Evolutionary conservation across 2,888 invertebrate genomes (phyloP).

Genomic region (Rapana venosa): DNA sequence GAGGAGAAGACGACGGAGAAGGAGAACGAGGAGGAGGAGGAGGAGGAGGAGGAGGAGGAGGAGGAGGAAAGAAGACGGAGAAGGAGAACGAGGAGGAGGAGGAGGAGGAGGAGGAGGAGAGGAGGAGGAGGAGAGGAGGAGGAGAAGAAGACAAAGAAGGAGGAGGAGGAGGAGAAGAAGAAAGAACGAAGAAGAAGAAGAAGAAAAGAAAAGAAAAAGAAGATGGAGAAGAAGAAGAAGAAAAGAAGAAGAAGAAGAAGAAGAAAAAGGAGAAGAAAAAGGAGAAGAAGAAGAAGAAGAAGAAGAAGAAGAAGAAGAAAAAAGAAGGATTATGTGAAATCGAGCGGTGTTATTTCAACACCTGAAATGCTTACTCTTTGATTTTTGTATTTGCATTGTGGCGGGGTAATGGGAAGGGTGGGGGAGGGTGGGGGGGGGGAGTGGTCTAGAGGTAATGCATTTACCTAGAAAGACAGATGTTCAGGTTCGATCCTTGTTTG

Average conservation of each 20-base stretch:
- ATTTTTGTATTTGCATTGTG: background rate
- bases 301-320: background rate
- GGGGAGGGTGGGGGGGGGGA: background rate
- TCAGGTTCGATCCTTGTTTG: background rate
- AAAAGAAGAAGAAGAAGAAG: background rate
- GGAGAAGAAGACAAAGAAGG: background rate
- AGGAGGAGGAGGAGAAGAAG: background rate
- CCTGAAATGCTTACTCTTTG: background rate
- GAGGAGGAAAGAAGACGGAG: background rate
- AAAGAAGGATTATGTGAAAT: background rate
- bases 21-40: no score
- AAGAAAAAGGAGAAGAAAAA: background rate
- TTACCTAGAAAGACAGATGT: background rate
- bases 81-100: background rate
- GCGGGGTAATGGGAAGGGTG: background rate
- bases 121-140: background rate
- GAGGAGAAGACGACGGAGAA: no score
- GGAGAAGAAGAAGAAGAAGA: background rate
- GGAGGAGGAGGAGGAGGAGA: no score
- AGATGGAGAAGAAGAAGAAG: background rate
- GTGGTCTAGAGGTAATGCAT: background rate
- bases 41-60: background rate
- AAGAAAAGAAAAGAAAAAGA: background rate
- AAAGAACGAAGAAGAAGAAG: background rate
- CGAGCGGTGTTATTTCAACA: background rate